These are phyloP conservation scores for Pangasius larnaudii DNA, from an alignment of 2,797 vertebrate genomes.

Conservation along the genomic window DNA sequence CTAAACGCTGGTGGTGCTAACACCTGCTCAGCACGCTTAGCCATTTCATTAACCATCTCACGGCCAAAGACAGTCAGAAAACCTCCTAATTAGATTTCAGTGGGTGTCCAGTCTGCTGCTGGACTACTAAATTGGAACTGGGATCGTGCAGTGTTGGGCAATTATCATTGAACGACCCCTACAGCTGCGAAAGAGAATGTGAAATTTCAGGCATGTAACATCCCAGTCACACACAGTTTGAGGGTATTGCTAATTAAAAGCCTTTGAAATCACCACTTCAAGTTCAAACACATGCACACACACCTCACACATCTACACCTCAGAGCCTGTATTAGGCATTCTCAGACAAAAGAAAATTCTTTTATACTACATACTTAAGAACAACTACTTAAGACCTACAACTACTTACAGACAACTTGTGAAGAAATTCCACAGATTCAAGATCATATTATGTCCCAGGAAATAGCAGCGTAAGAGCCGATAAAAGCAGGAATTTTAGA, in stretches of 20 bases:
- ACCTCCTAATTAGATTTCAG: slow-evolving; percentile 59
- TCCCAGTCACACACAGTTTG: slow-evolving; percentile 7
- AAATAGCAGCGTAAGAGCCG: background rate
- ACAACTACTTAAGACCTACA: background rate
- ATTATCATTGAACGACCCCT: slow-evolving; percentile 65
- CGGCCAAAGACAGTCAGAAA: slow-evolving; percentile 36
- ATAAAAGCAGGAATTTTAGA: background rate
- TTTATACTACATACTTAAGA: background rate
- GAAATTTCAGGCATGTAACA: slow-evolving; percentile 29
- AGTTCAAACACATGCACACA: slow-evolving; percentile 20
- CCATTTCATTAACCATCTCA: slow-evolving; percentile 53
- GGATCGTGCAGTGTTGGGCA: slow-evolving; percentile 69
- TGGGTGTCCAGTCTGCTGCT: slow-evolving; percentile 52
- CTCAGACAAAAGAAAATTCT: background rate
- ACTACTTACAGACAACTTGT: background rate
- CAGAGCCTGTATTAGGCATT: background rate
- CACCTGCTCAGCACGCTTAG: slow-evolving; percentile 34
- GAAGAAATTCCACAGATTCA: background rate
- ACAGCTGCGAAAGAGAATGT: slow-evolving; percentile 35
- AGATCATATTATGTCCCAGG: background rate
- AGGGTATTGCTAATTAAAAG: slow-evolving; percentile 43
- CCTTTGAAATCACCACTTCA: slow-evolving; percentile 34
- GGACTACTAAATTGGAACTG: slow-evolving; percentile 69
- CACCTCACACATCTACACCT: background rate
- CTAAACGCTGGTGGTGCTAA: slow-evolving; percentile 45